phyloP scores from a whole-genome alignment of 2,797 vertebrate genomes.

The Sebastes cheni region DNA sequence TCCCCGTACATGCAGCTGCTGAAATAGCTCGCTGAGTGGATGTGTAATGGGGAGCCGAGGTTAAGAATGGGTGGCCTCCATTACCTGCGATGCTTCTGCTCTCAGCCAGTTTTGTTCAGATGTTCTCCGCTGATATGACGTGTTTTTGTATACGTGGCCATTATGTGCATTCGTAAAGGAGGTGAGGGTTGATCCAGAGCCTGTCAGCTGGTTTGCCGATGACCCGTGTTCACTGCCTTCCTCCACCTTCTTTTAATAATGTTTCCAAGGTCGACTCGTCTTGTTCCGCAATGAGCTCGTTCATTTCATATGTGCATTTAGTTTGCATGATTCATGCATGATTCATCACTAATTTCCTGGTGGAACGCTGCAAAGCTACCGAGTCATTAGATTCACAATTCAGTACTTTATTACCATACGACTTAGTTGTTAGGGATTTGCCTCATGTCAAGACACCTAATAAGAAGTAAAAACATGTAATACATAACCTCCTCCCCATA shows the following conservation, averaged over 20 bases:
- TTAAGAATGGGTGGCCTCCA: slow-evolving; percentile 69
- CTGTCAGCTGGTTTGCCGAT: not conserved
- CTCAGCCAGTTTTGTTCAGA: slow-evolving; percentile 35
- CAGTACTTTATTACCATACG: not conserved
- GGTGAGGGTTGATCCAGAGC: slow-evolving; percentile 13
- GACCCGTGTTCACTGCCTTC: not conserved
- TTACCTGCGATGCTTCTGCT: slow-evolving; percentile 54
- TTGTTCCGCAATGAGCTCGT: not conserved
- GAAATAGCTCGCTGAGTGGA: slow-evolving; percentile 66
- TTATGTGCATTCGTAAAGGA: slow-evolving; percentile 18
- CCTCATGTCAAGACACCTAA: not conserved
- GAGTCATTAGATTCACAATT: not conserved
- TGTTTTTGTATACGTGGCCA: slow-evolving; percentile 13
- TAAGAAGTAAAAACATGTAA: too few species aligned
- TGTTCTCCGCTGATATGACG: slow-evolving; percentile 25
- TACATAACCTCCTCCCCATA: too few species aligned
- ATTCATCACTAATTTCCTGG: slow-evolving; percentile 11
- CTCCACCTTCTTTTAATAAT: slow-evolving; percentile 15
- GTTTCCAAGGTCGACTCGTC: not conserved
- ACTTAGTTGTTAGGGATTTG: not conserved
- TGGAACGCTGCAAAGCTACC: not conserved
- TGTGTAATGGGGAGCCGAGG: slow-evolving; percentile 65
- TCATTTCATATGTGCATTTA: slow-evolving; percentile 31
- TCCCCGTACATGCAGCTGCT: slow-evolving; percentile 40
- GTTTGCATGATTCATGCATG: slow-evolving; percentile 40